A percentile compares a stretch with the other conserved stretches of the same genome.
phyloP scores from a whole-genome alignment of 1,140 invertebrate genomes.

The Olivierus martensii region DNA sequence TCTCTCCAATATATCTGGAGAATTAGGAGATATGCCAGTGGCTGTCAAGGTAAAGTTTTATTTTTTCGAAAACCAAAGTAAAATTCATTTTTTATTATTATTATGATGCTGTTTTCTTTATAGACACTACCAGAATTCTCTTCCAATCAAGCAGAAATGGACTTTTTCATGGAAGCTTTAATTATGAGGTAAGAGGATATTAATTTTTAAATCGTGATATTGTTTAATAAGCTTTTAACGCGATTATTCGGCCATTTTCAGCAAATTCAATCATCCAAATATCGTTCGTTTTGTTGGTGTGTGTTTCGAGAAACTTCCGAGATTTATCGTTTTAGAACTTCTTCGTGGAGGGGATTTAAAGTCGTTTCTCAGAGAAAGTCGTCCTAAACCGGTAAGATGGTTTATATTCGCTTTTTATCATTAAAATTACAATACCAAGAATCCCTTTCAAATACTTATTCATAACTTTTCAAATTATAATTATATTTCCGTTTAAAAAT shows the following conservation, averaged over 20 bases:
- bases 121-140: constrained; percentile 74
- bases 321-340: constrained; percentile 89
- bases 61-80: background rate
- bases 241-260: no score
- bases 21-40: background rate
- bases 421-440: no score
- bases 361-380: constrained; percentile 78
- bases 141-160: constrained; percentile 73
- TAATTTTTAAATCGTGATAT: no score
- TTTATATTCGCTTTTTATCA: no score
- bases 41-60: constrained; percentile 1
- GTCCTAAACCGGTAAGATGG: constrained; percentile 27
- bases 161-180: constrained; percentile 93
- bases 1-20: background rate
- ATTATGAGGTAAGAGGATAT: constrained; percentile 54
- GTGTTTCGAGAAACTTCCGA: constrained; percentile 67
- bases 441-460: no score
- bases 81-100: background rate
- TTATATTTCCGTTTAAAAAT: constrained; percentile 10
- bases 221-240: background rate
- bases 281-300: constrained; percentile 91
- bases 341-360: constrained; percentile 90
- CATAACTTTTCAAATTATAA: constrained; percentile 1
- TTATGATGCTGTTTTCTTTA: background rate
- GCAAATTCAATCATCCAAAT: constrained; percentile 91